Evolutionary conservation across 2,113 vertebrate genomes (phyloP), one percentile per base, ranked within the genome.

Genomic region (Albula glossodonta): DNA sequence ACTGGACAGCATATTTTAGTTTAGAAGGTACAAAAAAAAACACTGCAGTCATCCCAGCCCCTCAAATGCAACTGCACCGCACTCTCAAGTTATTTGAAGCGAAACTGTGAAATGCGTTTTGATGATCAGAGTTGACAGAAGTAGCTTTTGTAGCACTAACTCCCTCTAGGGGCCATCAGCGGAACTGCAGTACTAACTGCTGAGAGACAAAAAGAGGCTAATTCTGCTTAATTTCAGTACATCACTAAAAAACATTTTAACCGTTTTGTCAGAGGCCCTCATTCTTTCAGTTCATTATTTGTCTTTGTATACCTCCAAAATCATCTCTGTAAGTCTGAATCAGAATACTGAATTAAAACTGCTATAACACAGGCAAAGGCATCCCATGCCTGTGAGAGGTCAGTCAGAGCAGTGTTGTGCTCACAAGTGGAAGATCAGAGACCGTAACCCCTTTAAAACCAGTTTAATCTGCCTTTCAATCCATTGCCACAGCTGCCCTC

Each of bases 151-250:
- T 96, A 97, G 95, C 96, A 92, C 96, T 97, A 96, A 97, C 97
- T 96, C 98, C 98, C 98, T 97, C 98, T 99, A 98, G 97, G 97
- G 98, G 97, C 94, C 90, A 93, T 91, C 92, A 86, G 86, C 92
- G 87, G 95, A 95, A 95, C 94, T 96, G 90, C 92, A 93, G 90
- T 91, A 89, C 66, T n/a, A 22, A 31, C 19, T 25, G 22, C 4
- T 8, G 2, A 31, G 22, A 31, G 9, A 25, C 22, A 31, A 31
- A 74, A 74, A 31, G 25, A 8, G 10, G 17, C 60, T 17, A n/a
- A 74, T 22, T 74, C 22, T 25, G 9, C 70, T 31, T 25, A n/a
- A 8, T 66, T 66, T 19, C 22, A 9, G 15, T 41, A 41, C 17
- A 4, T 66, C 15, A 66, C 15, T 22, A 19, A 66, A 15, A 66